Conservation (phyloP, 1,140 invertebrate species). For the Apis cerana region DNA sequence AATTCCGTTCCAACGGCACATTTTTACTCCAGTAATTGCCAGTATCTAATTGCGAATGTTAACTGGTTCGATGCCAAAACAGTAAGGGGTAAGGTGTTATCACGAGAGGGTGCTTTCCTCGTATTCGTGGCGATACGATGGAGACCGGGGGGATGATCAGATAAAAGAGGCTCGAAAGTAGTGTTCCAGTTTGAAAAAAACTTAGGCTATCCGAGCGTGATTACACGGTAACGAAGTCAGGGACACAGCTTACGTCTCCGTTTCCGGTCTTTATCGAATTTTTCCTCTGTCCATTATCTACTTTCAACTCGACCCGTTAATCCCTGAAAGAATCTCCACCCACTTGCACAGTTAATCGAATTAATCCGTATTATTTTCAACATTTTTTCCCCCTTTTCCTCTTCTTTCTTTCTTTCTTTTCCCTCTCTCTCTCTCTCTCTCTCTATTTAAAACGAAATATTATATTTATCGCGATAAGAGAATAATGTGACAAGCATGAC, state of each 20-base stretch:
- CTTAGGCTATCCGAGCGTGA: slow-evolving; percentile 54
- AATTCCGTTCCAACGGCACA: slow-evolving; percentile 34
- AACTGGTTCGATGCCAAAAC: slow-evolving; percentile 67
- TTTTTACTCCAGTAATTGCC: slow-evolving; percentile 54
- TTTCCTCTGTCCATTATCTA: not conserved
- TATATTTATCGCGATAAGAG: no score
- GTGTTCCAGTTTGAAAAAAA: slow-evolving; percentile 61
- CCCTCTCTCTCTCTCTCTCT: no score
- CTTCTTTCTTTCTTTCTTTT: no score
- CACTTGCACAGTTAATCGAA: not conserved
- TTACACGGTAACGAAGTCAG: slow-evolving; percentile 60
- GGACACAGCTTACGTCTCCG: slow-evolving; percentile 48
- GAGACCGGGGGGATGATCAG: slow-evolving; percentile 46
- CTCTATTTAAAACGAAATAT: no score
- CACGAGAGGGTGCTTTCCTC: slow-evolving; percentile 60
- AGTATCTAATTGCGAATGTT: slow-evolving; percentile 62
- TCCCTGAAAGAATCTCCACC: not conserved
- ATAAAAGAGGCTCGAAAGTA: slow-evolving; percentile 68
- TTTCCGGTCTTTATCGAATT: slow-evolving; percentile 44
- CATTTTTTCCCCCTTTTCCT: not conserved
- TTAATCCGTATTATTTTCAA: not conserved
- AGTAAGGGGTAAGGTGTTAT: slow-evolving; percentile 51
- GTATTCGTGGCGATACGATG: slow-evolving; percentile 54
- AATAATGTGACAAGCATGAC: no score
- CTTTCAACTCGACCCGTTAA: not conserved